Conservation (phyloP, 2,888 invertebrate genomes). For the Oscheius onirici region DNA sequence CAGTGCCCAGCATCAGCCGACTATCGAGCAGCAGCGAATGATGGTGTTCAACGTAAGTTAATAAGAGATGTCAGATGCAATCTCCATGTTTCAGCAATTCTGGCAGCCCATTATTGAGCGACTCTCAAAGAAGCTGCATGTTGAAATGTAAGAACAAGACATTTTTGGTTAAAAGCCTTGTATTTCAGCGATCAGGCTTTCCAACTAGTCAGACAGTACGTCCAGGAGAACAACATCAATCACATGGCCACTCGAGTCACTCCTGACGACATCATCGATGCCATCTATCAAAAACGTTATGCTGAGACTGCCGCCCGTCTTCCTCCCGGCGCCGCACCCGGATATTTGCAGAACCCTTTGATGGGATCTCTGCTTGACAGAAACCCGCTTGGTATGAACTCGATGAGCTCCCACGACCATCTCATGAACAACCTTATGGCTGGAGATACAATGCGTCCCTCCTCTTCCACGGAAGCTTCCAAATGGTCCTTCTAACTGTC, state of each 20-base stretch:
- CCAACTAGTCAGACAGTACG: slow-evolving; percentile 2
- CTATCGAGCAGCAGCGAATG: slow-evolving; percentile 5
- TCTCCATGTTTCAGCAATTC: not conserved
- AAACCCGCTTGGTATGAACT: slow-evolving; percentile 1
- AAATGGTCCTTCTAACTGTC: slow-evolving; percentile 17
- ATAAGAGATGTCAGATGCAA: not conserved
- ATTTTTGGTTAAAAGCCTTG: not conserved
- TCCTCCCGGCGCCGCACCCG: slow-evolving; percentile 41
- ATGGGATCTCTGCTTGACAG: slow-evolving; percentile 33
- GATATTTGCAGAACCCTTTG: slow-evolving; percentile 34
- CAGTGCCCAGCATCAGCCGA: slow-evolving; percentile 25
- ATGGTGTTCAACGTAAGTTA: slow-evolving; percentile 11
- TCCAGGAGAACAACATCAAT: slow-evolving; percentile 15
- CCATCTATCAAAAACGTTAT: slow-evolving; percentile 20
- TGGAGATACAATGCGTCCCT: slow-evolving; percentile 14
- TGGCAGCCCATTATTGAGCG: slow-evolving; percentile 6
- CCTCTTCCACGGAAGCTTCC: slow-evolving; percentile 1
- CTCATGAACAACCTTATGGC: slow-evolving; percentile 26
- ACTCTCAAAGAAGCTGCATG: slow-evolving; percentile 21
- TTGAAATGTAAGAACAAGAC: slow-evolving; percentile 2
- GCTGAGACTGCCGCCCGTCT: slow-evolving; percentile 12
- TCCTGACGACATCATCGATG: slow-evolving; percentile 21
- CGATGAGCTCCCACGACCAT: not conserved
- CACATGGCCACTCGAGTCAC: not conserved
- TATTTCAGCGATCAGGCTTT: slow-evolving; percentile 24